These are phyloP conservation scores for Syrphus vitripennis DNA, from an alignment of 2,888 invertebrate species.

Conservation along the genomic window DNA sequence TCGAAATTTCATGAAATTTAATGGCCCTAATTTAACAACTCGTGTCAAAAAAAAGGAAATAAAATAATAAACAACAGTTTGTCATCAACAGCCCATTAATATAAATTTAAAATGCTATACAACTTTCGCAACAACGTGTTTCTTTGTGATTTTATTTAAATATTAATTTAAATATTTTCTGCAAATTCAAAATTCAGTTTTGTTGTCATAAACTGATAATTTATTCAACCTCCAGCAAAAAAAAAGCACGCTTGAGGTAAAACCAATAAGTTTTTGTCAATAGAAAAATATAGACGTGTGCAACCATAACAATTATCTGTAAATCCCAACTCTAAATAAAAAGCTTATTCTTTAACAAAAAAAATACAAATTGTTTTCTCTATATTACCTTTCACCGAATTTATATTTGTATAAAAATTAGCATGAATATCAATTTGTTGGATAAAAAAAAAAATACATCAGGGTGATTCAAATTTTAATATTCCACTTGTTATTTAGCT, in stretches of 20 bases:
- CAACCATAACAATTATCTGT: not conserved
- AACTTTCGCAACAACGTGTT: constrained; percentile 12
- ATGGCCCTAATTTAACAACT: constrained; percentile 37
- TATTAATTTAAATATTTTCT: constrained; percentile 18
- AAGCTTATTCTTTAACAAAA: not conserved
- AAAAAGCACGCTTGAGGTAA: constrained; percentile 2
- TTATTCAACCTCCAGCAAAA: constrained; percentile 16
- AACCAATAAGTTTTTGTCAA: not conserved
- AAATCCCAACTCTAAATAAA: not conserved
- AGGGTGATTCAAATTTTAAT: not conserved
- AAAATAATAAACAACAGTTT: not conserved
- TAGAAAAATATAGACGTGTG: not conserved
- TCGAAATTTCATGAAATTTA: constrained; percentile 16
- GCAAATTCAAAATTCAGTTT: too few species aligned
- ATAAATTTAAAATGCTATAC: not conserved
- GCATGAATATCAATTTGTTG: not conserved
- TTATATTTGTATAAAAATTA: constrained; percentile 1
- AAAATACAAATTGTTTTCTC: constrained; percentile 15
- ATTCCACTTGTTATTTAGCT: too few species aligned
- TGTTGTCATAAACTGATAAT: constrained; percentile 22
- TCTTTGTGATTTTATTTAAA: not conserved
- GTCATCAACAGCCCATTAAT: not conserved
- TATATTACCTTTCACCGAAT: constrained; percentile 16
- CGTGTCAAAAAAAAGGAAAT: not conserved
- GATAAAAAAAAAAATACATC: too few species aligned